Conservation (phyloP, 2,888 invertebrate genomes). For the Aquatica leii region DNA sequence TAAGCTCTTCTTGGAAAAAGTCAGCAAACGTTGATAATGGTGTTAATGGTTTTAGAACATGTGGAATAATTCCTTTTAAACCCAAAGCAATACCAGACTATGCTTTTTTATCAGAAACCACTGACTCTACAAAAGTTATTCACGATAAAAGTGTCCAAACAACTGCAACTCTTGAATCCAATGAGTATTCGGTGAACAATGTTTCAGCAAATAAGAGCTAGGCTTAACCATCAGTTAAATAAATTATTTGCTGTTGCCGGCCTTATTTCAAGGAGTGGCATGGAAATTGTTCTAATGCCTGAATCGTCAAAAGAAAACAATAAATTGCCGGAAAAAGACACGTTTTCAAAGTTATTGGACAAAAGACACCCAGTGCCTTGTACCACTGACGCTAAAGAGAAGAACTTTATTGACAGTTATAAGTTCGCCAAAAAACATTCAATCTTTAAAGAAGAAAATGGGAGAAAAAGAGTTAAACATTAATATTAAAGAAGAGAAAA, state of each 20-base stretch:
- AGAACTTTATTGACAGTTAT: slow-evolving; percentile 18
- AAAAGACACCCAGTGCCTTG: slow-evolving; percentile 21
- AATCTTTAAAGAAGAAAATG: slow-evolving; percentile 15
- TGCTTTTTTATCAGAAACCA: background rate
- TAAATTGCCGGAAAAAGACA: slow-evolving; percentile 2
- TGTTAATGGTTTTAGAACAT: slow-evolving; percentile 9
- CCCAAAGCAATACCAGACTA: background rate
- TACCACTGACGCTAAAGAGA: slow-evolving; percentile 12
- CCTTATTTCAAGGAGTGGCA: background rate
- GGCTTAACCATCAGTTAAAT: slow-evolving; percentile 10
- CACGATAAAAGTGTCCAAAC: background rate
- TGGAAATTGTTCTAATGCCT: background rate
- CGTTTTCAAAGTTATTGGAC: slow-evolving; percentile 20
- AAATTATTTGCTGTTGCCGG: slow-evolving; percentile 7
- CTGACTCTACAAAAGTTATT: too few relatives aligned
- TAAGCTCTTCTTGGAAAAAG: too few relatives aligned
- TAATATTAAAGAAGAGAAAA: background rate
- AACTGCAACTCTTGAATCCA: background rate
- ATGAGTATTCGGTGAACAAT: background rate
- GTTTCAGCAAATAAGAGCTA: slow-evolving; percentile 4
- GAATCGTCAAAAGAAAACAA: background rate
- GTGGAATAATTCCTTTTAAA: slow-evolving; percentile 16
- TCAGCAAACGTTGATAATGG: slow-evolving; percentile 7
- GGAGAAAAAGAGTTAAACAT: slow-evolving; percentile 6
- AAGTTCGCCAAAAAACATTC: slow-evolving; percentile 14